A percentile compares a stretch with the other conserved stretches of the same genome.
These are phyloP conservation scores for Saxicola maurus DNA, from an alignment of 2,797 vertebrate species.

Conservation along the genomic window DNA sequence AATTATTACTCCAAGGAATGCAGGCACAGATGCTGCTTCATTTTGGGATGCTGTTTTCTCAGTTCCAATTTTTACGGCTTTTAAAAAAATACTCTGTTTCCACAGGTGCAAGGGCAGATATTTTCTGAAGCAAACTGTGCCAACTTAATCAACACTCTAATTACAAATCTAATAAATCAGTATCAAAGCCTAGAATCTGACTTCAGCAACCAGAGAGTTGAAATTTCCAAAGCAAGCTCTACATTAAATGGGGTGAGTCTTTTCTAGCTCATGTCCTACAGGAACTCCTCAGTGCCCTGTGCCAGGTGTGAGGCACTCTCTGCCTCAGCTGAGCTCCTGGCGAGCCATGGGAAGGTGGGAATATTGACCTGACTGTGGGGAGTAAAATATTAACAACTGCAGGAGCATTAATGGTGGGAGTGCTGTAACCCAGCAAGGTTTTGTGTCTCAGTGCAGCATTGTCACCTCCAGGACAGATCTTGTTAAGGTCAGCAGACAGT, in stretches of 20 bases:
- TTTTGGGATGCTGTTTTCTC: neutral
- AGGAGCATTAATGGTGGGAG: neutral
- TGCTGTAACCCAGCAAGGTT: neutral
- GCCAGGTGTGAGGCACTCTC: neutral
- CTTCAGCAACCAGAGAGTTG: constrained; percentile 83
- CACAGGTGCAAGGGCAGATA: constrained; percentile 89
- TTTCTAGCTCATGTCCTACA: neutral
- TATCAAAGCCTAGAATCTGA: constrained; percentile 91
- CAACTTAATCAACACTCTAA: constrained; percentile 88
- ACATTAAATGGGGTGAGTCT: constrained; percentile 89
- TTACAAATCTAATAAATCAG: constrained; percentile 92
- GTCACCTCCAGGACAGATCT: neutral
- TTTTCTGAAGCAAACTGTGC: constrained; percentile 93
- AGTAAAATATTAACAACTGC: neutral
- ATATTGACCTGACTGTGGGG: too few relatives aligned
- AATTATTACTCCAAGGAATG: neutral
- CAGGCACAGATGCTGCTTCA: neutral
- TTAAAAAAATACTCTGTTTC: neutral
- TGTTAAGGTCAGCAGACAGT: rapidly evolving
- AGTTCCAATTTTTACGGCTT: neutral
- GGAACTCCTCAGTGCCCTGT: neutral
- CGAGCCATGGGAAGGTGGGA: neutral
- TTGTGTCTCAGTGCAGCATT: rapidly evolving
- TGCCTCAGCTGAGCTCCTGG: neutral
- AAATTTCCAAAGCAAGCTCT: constrained; percentile 92